phyloP scores from a whole-genome alignment of 2,888 invertebrate genomes.

The Dasysyrphus albostriatus region DNA sequence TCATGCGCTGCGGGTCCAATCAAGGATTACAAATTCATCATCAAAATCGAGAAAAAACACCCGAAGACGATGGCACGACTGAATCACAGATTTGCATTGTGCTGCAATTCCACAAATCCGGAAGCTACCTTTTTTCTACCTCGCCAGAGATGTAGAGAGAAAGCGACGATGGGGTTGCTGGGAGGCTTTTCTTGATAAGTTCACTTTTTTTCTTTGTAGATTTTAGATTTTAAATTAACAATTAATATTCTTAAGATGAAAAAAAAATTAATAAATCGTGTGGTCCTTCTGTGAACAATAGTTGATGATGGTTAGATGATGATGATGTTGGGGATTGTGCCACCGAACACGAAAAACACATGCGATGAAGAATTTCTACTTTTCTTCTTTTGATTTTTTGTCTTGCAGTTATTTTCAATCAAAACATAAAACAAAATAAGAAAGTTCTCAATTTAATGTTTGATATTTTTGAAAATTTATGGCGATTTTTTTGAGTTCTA shows the following conservation, averaged over 20 bases:
- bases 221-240: neutral
- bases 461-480: constrained; percentile 62
- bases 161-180: constrained; percentile 6
- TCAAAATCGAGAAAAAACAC: constrained; percentile 54
- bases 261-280: constrained; percentile 19
- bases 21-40: constrained; percentile 31
- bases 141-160: constrained; percentile 25
- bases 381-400: constrained; percentile 40
- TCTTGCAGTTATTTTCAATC: constrained; percentile 23
- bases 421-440: constrained; percentile 44
- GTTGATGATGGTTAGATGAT: constrained; percentile 54
- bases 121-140: constrained; percentile 29
- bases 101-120: constrained; percentile 59
- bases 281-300: constrained; percentile 54
- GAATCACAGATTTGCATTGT: constrained; percentile 66
- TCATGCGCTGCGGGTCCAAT: neutral
- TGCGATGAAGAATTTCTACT: constrained; percentile 68
- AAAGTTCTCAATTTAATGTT: constrained; percentile 44
- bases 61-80: constrained; percentile 54
- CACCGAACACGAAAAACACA: constrained; percentile 76
- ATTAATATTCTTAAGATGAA: constrained; percentile 16
- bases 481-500: constrained; percentile 63
- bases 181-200: constrained; percentile 9
- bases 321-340: constrained; percentile 70
- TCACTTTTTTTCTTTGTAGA: constrained; percentile 6